Conservation (phyloP, 2,797 vertebrate genomes). For the Columba guinea region DNA sequence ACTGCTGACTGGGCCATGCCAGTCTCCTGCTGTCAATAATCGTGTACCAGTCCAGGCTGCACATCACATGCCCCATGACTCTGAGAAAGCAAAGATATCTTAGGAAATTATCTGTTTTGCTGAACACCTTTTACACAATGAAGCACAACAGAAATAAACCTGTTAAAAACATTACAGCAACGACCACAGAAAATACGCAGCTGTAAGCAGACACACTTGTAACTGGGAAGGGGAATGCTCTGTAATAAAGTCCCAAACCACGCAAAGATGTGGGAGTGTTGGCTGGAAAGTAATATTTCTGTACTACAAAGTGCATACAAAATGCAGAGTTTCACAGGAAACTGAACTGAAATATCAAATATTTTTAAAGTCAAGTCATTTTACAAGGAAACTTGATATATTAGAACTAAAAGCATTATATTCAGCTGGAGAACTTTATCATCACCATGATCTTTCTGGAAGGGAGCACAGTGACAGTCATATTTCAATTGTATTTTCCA, state of each 20-base stretch:
- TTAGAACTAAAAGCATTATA: neutral
- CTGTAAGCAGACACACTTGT: neutral
- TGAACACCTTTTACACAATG: neutral
- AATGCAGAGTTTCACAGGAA: neutral
- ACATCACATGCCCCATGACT: neutral
- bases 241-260: neutral
- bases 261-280: neutral
- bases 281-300: neutral
- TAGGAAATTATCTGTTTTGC: neutral
- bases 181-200: neutral
- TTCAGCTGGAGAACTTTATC: neutral
- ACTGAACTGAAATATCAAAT: neutral
- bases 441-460: neutral
- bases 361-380: neutral
- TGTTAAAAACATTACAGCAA: slow-evolving; percentile 31
- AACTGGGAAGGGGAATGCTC: neutral
- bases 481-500: neutral
- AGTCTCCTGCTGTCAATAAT: neutral
- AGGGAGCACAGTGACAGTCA: neutral
- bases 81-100: neutral
- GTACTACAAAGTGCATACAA: neutral
- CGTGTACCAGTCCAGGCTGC: neutral
- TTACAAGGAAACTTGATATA: neutral
- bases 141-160: slow-evolving; percentile 4
- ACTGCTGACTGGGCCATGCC: accelerated